Evolutionary conservation across 1,140 invertebrate genomes (phyloP).

Genomic region (Aphelinus certus): DNA sequence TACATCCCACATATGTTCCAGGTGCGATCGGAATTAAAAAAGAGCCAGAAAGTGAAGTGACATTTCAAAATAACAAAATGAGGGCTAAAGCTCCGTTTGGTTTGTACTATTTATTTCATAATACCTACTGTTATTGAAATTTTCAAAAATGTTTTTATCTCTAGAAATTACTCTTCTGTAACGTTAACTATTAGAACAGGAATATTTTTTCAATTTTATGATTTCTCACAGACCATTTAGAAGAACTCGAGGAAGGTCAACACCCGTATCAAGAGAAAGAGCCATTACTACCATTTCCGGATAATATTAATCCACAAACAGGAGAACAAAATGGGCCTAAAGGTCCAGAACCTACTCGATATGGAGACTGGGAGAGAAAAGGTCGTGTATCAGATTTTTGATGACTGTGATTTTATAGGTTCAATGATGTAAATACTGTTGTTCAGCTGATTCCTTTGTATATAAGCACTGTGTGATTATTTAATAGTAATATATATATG

Average conservation of each 20-base stretch:
- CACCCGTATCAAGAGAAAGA: conserved; percentile 88
- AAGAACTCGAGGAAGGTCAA: conserved; percentile 73
- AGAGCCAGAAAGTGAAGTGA: not conserved
- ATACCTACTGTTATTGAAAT: not conserved
- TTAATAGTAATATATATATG: too few relatives aligned
- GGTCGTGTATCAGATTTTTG: conserved; percentile 97
- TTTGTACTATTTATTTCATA: conserved; percentile 15
- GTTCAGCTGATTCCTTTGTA: too few relatives aligned
- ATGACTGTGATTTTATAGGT: conserved; percentile 2
- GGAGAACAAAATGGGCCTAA: conserved; percentile 94
- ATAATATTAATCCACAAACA: conserved; percentile 90
- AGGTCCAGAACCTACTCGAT: conserved; percentile 98
- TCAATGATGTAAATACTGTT: too few relatives aligned
- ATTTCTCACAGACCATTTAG: conserved; percentile 68
- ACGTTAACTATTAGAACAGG: too few relatives aligned
- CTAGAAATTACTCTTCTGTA: not conserved
- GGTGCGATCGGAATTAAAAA: not conserved
- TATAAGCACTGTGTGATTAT: too few relatives aligned
- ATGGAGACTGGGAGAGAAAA: conserved; percentile 99
- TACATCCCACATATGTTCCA: not conserved
- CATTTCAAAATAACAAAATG: not conserved
- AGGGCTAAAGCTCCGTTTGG: conserved; percentile 26
- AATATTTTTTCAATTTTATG: not conserved
- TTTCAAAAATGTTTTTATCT: not conserved
- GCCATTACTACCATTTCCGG: conserved; percentile 84